phyloP scores from a whole-genome alignment of 2,113 vertebrate species.

The Mellivora capensis region DNA sequence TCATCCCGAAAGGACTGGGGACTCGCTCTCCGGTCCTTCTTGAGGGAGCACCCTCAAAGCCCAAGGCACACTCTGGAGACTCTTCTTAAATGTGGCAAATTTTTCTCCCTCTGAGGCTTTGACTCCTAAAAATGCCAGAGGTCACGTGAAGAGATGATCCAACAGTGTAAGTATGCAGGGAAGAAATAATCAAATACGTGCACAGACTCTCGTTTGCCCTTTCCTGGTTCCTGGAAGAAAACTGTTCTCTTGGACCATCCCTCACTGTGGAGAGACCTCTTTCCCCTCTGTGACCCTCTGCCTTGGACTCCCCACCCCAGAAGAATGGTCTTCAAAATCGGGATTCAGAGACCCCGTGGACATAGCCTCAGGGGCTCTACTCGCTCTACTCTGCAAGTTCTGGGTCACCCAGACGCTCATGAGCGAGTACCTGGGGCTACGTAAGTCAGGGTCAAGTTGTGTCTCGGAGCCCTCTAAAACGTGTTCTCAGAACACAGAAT shows the following conservation, averaged over 20 bases:
- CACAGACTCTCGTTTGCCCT: background rate
- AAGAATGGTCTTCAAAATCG: background rate
- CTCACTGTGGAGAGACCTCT: background rate
- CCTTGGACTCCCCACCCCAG: background rate
- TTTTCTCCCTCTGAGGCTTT: background rate
- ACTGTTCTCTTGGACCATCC: background rate
- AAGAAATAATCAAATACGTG: background rate
- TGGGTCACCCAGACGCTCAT: background rate
- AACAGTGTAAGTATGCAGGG: rapidly evolving
- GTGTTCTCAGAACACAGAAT: background rate
- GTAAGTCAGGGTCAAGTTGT: rapidly evolving
- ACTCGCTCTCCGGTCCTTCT: background rate
- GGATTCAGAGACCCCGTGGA: background rate
- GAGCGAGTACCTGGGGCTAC: background rate
- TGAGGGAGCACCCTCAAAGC: background rate
- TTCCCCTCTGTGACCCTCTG: background rate
- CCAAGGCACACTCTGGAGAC: background rate
- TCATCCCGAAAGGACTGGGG: background rate
- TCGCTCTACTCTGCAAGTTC: background rate
- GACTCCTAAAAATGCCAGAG: background rate
- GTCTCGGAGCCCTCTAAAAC: background rate
- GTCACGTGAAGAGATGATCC: background rate
- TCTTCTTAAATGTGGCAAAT: background rate
- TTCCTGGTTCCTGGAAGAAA: background rate
- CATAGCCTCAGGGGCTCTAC: background rate